Evolutionary conservation across 1,140 invertebrate species (phyloP).

Genomic region (Drosophila auraria): DNA sequence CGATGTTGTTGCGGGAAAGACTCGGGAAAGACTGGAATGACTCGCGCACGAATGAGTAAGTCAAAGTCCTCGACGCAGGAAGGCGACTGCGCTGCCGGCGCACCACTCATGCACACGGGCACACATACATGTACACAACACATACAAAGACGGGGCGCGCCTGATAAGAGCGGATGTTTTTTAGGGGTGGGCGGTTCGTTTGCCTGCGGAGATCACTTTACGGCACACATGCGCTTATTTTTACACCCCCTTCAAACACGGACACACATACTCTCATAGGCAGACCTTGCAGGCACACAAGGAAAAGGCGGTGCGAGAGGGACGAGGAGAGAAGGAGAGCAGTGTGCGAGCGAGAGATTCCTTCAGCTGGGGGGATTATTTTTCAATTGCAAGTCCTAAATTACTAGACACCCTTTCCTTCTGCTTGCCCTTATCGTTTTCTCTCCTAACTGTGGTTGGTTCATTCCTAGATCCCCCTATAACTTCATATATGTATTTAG

Average conservation of each 20-base stretch:
- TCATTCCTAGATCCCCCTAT: neutral
- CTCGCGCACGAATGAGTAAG: conserved; percentile 59
- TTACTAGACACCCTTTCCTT: conserved; percentile 12
- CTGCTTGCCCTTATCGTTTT: conserved; percentile 8
- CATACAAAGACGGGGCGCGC: conserved; percentile 42
- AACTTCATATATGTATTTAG: conserved; percentile 8
- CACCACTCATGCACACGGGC: conserved; percentile 14
- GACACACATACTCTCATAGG: neutral
- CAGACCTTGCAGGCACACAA: neutral
- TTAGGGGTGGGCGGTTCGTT: conserved; percentile 66
- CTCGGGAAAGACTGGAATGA: conserved; percentile 31
- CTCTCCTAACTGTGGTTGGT: conserved; percentile 2
- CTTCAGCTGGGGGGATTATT: conserved; percentile 21
- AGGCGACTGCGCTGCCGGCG: conserved; percentile 72
- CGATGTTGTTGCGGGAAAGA: conserved; percentile 29
- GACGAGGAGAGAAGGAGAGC: conserved; percentile 10
- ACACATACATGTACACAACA: conserved; percentile 16
- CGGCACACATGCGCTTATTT: conserved; percentile 61
- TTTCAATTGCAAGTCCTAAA: conserved; percentile 16
- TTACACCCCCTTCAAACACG: conserved; percentile 67
- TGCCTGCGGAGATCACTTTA: conserved; percentile 70
- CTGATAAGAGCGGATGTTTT: conserved; percentile 66
- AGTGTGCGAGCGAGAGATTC: conserved; percentile 15
- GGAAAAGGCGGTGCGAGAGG: neutral
- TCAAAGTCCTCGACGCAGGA: conserved; percentile 81